Percentiles rank a stretch among this genome's conserved stretches.
Conservation (phyloP, 35 echinoderm and acorn worm genomes). For the Hemicentrotus pulcherrimus region DNA sequence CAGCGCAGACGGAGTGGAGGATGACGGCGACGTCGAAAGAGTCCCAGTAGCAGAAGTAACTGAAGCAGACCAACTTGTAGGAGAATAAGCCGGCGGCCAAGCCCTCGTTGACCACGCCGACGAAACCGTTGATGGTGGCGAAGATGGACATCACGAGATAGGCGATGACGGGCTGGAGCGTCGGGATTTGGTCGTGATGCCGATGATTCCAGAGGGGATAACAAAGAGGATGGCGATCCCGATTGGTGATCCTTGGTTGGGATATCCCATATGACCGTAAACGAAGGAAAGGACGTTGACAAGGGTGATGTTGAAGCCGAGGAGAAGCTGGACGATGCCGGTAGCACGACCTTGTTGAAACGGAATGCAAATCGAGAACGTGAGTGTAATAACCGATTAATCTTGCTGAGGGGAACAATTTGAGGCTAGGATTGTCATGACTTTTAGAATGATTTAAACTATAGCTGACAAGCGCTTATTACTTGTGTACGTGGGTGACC, state of each 20-base stretch:
- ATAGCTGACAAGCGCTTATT: too few relatives aligned
- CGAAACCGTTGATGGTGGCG: not conserved
- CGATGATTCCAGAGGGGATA: not conserved
- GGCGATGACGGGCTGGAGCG: not conserved
- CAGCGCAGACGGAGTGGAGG: not conserved
- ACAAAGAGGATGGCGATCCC: not conserved
- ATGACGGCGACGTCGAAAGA: not conserved
- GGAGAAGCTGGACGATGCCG: not conserved
- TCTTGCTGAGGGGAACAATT: too few relatives aligned
- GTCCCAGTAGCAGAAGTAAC: not conserved
- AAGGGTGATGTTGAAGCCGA: not conserved
- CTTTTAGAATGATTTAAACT: too few relatives aligned
- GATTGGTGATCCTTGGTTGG: not conserved
- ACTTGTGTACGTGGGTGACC: too few relatives aligned
- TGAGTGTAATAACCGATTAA: too few relatives aligned
- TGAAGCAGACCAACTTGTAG: not conserved
- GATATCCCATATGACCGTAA: not conserved
- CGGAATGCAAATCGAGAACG: too few relatives aligned
- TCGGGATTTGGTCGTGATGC: not conserved
- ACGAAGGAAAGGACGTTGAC: not conserved
- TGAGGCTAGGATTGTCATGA: too few relatives aligned
- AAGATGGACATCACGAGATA: not conserved
- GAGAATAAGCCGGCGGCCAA: not conserved
- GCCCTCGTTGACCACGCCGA: not conserved
- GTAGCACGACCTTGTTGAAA: not conserved